Conservation (phyloP, 2,113 vertebrate species). For the Engraulis encrasicolus region DNA sequence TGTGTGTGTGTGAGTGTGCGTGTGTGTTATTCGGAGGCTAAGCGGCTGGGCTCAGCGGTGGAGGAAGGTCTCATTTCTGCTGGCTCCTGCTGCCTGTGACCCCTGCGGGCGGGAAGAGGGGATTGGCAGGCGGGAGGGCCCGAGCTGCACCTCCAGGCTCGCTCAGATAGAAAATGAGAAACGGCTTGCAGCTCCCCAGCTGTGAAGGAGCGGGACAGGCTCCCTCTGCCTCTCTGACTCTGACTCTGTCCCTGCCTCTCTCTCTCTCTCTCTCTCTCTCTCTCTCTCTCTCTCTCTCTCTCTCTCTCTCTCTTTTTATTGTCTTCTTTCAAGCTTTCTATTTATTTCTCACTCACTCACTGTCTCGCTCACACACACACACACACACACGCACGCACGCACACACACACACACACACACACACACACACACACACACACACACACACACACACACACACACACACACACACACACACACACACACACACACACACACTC, state of each 20-base stretch:
- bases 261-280: neutral
- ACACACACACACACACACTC: no score
- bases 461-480: no score
- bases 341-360: no score
- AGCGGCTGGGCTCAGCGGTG: neutral
- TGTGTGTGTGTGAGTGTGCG: neutral
- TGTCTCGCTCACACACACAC: no score
- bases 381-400: no score
- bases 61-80: neutral
- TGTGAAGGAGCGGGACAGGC: slow-evolving; percentile 36
- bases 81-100: neutral
- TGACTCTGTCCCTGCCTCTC: neutral
- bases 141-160: slow-evolving; percentile 31
- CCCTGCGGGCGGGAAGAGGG: slow-evolving; percentile 18
- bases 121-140: slow-evolving; percentile 36
- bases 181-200: slow-evolving; percentile 41
- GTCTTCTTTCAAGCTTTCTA: no score
- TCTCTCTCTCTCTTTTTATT: neutral
- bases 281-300: neutral
- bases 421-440: no score
- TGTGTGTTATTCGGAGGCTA: neutral
- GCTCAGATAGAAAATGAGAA: slow-evolving; percentile 61
- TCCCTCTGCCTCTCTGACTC: neutral
- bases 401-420: no score
- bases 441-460: no score